Conservation (phyloP, 1,140 invertebrate genomes). For the Caenorhabditis latens region DNA sequence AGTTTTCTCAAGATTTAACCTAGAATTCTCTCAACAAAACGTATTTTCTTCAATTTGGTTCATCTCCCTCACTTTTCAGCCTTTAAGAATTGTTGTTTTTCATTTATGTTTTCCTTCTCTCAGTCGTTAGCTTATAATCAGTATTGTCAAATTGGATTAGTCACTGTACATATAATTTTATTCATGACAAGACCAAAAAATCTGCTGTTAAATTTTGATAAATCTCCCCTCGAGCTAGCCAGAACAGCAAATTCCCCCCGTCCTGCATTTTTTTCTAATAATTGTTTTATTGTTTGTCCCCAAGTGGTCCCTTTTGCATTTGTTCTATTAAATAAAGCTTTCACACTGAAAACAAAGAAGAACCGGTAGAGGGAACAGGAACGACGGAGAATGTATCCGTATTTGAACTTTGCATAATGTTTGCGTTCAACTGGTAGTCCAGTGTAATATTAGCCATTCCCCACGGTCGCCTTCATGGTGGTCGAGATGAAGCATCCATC, state of each 20-base stretch:
- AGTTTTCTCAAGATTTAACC: not conserved
- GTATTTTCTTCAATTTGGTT: not conserved
- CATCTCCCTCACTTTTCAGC: not conserved
- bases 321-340: conserved; percentile 24
- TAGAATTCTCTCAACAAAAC: not conserved
- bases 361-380: conserved; percentile 49
- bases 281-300: not conserved
- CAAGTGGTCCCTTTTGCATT: conserved; percentile 12
- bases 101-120: not conserved
- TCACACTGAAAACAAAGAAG: conserved; percentile 9
- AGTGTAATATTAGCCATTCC: conserved; percentile 49
- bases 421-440: conserved; percentile 51
- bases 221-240: too few relatives aligned
- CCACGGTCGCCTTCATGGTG: conserved; percentile 27
- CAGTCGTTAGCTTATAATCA: not conserved
- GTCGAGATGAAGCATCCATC: conserved; percentile 48
- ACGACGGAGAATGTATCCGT: conserved; percentile 40
- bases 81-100: not conserved
- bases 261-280: not conserved
- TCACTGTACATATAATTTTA: not conserved
- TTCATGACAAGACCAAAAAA: not conserved
- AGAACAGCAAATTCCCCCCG: too few relatives aligned
- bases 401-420: conserved; percentile 56
- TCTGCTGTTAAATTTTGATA: too few relatives aligned
- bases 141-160: not conserved